These are phyloP conservation scores for Papilio demoleus DNA, from an alignment of 2,888 invertebrate genomes.

Conservation along the genomic window DNA sequence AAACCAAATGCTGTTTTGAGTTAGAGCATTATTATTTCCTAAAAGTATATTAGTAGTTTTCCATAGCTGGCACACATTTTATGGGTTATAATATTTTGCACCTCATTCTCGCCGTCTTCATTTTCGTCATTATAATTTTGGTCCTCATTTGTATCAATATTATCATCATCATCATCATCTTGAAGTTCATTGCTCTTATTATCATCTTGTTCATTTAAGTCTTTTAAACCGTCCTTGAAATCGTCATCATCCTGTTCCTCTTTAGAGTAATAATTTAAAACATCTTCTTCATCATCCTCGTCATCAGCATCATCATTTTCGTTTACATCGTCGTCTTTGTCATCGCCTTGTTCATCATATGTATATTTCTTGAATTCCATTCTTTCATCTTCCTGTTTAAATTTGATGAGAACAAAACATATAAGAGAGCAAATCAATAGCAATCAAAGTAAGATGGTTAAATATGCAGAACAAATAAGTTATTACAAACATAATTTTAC, in stretches of 20 bases:
- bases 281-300: conserved; percentile 49
- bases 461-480: no score
- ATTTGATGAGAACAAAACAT: conserved; percentile 6
- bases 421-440: no score
- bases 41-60: conserved; percentile 17
- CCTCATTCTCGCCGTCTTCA: conserved; percentile 31
- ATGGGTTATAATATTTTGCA: conserved; percentile 51
- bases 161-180: conserved; percentile 52
- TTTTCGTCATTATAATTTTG: conserved; percentile 40
- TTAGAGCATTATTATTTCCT: conserved; percentile 15
- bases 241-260: conserved; percentile 47
- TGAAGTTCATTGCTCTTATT: conserved; percentile 52
- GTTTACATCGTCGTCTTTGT: conserved; percentile 51
- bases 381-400: conserved; percentile 51
- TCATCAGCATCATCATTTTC: conserved; percentile 51
- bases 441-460: background rate
- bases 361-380: conserved; percentile 49
- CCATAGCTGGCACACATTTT: conserved; percentile 5
- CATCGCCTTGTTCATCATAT: conserved; percentile 47
- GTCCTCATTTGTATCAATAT: conserved; percentile 33
- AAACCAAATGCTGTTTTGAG: background rate
- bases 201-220: conserved; percentile 54
- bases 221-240: conserved; percentile 45
- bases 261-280: conserved; percentile 51
- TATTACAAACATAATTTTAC: no score